Conservation (phyloP, 2,113 vertebrate species). For the Rhea americana region DNA sequence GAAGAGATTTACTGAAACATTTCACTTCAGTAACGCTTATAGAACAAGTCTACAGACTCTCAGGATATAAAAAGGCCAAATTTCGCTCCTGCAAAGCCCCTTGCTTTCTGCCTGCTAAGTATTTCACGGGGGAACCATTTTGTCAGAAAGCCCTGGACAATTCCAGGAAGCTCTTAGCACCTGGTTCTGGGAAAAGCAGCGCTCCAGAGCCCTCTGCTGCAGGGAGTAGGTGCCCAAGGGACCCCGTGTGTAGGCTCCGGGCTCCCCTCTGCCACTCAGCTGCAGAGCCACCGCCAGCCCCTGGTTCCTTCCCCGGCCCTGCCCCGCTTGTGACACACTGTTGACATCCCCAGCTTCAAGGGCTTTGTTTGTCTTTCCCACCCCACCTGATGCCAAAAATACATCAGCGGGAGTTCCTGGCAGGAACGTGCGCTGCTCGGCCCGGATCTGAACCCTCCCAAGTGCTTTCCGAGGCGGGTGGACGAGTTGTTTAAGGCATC, state of each 20-base stretch:
- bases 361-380: constrained; percentile 1
- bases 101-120: background rate
- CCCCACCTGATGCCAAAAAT: constrained; percentile 9
- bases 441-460: no score
- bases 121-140: background rate
- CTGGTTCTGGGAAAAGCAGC: rapidly evolving
- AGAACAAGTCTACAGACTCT: background rate
- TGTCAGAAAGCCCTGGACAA: background rate
- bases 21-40: background rate
- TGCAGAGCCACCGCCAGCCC: background rate
- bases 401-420: rapidly evolving
- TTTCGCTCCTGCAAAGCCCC: background rate
- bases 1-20: no score
- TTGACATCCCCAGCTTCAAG: background rate
- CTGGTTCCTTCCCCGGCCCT: background rate
- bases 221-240: background rate
- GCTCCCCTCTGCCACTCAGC: background rate
- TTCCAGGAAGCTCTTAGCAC: rapidly evolving
- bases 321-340: background rate
- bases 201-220: background rate
- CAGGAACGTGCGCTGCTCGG: rapidly evolving
- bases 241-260: rapidly evolving
- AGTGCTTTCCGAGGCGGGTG: background rate
- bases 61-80: background rate
- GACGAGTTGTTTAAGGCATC: background rate